Evolutionary conservation across 92 coral and sea anemone genomes (phyloP), one percentile per base, ranked within the genome.

Genomic region (Siderastrea siderea): DNA sequence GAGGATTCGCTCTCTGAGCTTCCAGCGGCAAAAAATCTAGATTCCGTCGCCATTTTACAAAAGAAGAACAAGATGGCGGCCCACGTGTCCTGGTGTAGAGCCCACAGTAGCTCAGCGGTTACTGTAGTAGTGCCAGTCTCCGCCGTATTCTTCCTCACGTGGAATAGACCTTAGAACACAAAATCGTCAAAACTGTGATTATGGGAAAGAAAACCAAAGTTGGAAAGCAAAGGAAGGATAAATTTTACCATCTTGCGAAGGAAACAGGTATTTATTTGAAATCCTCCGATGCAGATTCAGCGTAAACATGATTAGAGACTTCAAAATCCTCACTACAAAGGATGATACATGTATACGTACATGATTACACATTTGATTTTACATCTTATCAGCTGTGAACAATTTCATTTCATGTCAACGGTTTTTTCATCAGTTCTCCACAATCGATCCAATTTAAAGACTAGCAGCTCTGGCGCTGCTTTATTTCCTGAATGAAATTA

Each of bases 241-340:
- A 95, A 87, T 97, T 94, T 90, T 97, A 97, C 71, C 99, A 94
- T 82, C 94, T 97, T 49, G 99, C 99, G 47, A 97, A 97, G 68
- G 99, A 97, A 81, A 97, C 99, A 91, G 99, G 99, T 97, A 94
- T 45, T 43, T 45, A 13, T 5, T 7, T 67, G 47, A n/a, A 11
- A 6, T 47, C 7, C 38, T 46, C 13, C n/a, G 44, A 38, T 83
- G 8, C 6, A 61, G 46, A 62, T 54, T 68, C 2, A 38, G 12
- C 13, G 1, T 2, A 47, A 13, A 10, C 44, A 50, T 81, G 15
- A 70, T 46, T 6, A 67, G 4, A 43, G 1, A 1, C 78, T 15
- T 1, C 9, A 10, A 67, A 65, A 47, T 64, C 51, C 53, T 19
- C 12, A 38, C 49, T 6, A 13, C 44, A 10, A 10, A 13, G 16